Base-by-base conservation (phyloP, 2,888 invertebrate genomes). In the Metacarcinus magister region DNA sequence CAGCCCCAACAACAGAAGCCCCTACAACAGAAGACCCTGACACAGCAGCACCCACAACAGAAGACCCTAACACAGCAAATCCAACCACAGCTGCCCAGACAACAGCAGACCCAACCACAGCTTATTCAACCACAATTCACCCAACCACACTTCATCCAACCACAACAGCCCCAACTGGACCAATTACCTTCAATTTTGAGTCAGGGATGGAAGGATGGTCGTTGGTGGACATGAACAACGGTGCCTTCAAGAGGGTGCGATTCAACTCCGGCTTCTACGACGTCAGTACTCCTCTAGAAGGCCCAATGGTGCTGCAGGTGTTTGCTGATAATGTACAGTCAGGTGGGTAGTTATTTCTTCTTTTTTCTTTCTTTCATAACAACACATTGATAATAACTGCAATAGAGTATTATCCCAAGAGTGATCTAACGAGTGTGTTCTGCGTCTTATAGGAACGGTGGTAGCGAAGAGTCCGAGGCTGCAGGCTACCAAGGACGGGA, bases 381-480 rank as follows among this genome's bases (percentile, higher is more conserved):
- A 75, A 4, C 28, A 75, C n/a, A 75, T n/a, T 8, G 10, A 54
- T 54, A 54, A 54, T 16, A 54, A 54, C 13, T 13, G 54, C 67
- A 67, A 67, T 16, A 67, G 67, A 23, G 67, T 23, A 5, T 5
- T 23, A 67, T 23, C 10, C 54, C 39, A 39, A 54, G 5, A 75
- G 28, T 87, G 39, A 87, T 13, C 75, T 28, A 28, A 23, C 10
- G 28, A 28, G 28, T 3, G 8, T 39, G 39, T 87, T 39, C 39
- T 32, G 46, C 46, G n/a, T 60, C 54, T 44, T 39, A 13, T 46
- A 95, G 95, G 95, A 13, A 92, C 91, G n/a, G 92, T 95, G 67
- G 44, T 95, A 19, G 92, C 92, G n/a, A 39, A n/a, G 23, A 92
- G 95, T 82, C 95, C 95, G 8, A 39, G 32, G 75, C 46, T 95